These are phyloP conservation scores for Cygnus buccinator DNA, from an alignment of 2,113 vertebrate genomes.

Conservation along the genomic window DNA sequence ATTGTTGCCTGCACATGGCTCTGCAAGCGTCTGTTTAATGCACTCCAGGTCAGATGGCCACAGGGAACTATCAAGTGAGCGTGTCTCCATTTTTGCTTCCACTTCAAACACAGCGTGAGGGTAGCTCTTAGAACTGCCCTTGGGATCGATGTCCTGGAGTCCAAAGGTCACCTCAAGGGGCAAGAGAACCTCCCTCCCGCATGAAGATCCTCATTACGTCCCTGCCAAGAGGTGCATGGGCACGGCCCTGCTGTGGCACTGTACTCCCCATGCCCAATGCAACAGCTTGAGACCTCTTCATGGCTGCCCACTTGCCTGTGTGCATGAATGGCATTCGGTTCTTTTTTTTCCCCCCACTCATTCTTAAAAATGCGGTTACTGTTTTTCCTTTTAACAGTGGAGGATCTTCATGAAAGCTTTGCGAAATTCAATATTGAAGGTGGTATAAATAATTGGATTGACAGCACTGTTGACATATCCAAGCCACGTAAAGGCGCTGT, in stretches of 20 bases:
- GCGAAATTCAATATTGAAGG: slow-evolving; percentile 97
- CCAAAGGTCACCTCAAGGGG: neutral
- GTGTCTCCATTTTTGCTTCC: neutral
- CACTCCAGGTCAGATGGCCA: slow-evolving; percentile 8
- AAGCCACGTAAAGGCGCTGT: slow-evolving; percentile 97
- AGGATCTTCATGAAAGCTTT: slow-evolving; percentile 99
- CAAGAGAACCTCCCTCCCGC: neutral
- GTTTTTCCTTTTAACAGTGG: slow-evolving; percentile 84
- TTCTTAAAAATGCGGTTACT: neutral
- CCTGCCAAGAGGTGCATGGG: neutral
- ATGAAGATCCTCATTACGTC: neutral
- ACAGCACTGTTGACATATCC: slow-evolving; percentile 98
- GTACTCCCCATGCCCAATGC: neutral
- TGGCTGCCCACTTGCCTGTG: neutral
- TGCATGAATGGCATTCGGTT: neutral
- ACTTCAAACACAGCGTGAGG: neutral
- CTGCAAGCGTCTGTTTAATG: neutral
- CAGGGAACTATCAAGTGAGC: neutral
- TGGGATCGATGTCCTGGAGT: neutral
- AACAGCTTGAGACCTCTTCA: neutral
- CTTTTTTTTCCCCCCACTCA: neutral
- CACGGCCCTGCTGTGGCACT: neutral
- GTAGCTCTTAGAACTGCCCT: slow-evolving; percentile 23
- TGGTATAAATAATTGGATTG: slow-evolving; percentile 98
- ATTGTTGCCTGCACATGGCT: neutral